Conservation (phyloP, 2,113 vertebrate species). For the Lonchura striata region DNA sequence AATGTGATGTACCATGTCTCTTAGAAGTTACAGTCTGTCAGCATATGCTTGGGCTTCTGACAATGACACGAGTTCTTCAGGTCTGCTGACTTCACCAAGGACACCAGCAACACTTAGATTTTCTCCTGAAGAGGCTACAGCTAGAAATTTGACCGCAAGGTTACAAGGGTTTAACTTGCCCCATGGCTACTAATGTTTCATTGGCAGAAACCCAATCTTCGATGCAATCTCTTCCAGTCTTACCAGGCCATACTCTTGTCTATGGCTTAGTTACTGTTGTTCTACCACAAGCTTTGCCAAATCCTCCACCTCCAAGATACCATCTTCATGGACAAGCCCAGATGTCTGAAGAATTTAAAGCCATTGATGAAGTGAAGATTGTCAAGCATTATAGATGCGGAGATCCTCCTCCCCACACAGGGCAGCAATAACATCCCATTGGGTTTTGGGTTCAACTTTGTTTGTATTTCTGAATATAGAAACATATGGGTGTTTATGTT, state of each 20-base stretch:
- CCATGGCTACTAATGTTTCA: conserved; percentile 12
- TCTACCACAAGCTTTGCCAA: conserved; percentile 17
- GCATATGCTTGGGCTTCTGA: neutral
- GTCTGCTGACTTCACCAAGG: conserved; percentile 47
- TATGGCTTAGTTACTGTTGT: neutral
- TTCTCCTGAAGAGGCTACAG: neutral
- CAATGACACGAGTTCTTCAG: neutral
- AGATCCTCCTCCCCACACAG: neutral
- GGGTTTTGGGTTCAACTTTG: neutral
- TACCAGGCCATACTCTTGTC: neutral
- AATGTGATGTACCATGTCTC: conserved; percentile 11
- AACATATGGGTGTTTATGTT: neutral
- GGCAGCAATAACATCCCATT: neutral
- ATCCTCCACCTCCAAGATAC: conserved; percentile 16
- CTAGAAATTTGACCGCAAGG: neutral
- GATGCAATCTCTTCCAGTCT: neutral
- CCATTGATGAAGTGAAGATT: neutral
- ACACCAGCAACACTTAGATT: neutral
- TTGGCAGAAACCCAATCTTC: neutral
- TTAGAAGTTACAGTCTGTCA: conserved; percentile 13
- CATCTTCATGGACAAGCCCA: conserved; percentile 34
- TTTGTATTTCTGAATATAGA: neutral
- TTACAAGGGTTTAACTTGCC: conserved; percentile 5
- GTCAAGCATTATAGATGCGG: neutral
- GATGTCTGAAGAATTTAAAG: neutral